phyloP scores from a whole-genome alignment of 2,113 vertebrate species.

The Aleadryas rufinucha region DNA sequence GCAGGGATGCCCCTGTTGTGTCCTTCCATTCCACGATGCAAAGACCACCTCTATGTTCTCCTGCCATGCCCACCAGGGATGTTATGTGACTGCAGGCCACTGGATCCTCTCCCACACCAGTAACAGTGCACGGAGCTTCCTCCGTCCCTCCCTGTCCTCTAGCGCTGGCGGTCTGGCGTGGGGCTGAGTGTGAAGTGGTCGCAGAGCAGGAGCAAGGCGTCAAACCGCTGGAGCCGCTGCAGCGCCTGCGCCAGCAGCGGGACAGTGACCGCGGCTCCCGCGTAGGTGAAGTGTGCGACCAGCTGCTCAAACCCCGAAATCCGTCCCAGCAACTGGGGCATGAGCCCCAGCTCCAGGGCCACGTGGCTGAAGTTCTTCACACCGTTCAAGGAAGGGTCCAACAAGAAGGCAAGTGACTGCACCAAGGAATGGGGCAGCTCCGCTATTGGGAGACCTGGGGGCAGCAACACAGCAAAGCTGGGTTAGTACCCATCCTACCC shows the following conservation, averaged over 20 bases:
- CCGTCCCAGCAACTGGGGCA: neutral
- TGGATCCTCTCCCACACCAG: neutral
- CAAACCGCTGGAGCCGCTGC: slow-evolving; percentile 44
- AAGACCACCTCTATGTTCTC: neutral
- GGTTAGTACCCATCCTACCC: neutral
- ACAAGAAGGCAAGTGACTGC: slow-evolving; percentile 18
- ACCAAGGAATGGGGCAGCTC: slow-evolving; percentile 54
- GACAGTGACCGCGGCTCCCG: neutral
- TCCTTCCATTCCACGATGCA: neutral
- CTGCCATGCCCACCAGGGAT: neutral
- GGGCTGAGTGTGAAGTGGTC: slow-evolving; percentile 8
- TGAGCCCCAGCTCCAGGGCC: slow-evolving; percentile 39
- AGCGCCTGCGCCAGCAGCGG: slow-evolving; percentile 32
- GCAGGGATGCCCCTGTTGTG: rapidly evolving
- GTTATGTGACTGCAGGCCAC: neutral
- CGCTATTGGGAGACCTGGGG: slow-evolving; percentile 30
- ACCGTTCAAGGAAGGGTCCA: slow-evolving; percentile 33
- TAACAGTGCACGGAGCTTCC: neutral
- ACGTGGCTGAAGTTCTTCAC: slow-evolving; percentile 61
- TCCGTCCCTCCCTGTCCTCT: neutral
- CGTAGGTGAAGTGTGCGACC: neutral
- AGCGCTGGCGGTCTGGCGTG: neutral
- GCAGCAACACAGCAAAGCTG: neutral
- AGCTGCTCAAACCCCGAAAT: slow-evolving; percentile 53
- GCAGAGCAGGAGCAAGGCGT: slow-evolving; percentile 50